Evolutionary conservation across 2,888 invertebrate genomes (phyloP).

Genomic region (Diarsia dahlii): DNA sequence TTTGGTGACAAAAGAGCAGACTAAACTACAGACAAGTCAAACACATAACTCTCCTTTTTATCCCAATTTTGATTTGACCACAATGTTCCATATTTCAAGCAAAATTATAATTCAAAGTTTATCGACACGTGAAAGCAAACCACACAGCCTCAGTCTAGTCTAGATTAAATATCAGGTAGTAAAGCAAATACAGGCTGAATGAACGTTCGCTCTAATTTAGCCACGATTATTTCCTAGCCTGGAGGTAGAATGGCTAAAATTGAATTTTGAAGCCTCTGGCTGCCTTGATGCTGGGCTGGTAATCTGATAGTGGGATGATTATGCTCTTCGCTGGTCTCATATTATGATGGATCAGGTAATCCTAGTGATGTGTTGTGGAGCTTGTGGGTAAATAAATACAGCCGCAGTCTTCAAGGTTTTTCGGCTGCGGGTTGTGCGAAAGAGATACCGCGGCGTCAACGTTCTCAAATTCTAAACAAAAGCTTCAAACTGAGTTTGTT

Average conservation of each 20-base stretch:
- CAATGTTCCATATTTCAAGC: neutral
- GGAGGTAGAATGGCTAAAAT: slow-evolving; percentile 34
- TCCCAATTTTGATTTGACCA: neutral
- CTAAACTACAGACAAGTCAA: too few species aligned
- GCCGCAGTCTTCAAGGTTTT: neutral
- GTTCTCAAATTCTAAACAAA: too few species aligned
- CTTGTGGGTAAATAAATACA: neutral
- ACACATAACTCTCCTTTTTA: too few species aligned
- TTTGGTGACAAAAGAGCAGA: too few species aligned
- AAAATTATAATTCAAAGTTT: neutral
- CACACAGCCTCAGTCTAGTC: neutral
- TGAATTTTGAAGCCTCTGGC: slow-evolving; percentile 28
- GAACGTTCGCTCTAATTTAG: slow-evolving; percentile 26
- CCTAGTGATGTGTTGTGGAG: neutral
- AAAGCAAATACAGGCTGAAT: slow-evolving; percentile 20
- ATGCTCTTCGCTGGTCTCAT: slow-evolving; percentile 2
- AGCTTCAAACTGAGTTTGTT: too few species aligned
- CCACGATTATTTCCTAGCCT: slow-evolving; percentile 38
- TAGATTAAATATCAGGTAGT: slow-evolving; percentile 10
- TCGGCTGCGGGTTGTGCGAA: too few species aligned
- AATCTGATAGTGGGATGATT: slow-evolving; percentile 26
- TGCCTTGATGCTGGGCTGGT: slow-evolving; percentile 6
- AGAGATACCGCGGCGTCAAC: too few species aligned
- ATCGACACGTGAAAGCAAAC: neutral
- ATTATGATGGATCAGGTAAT: neutral